Evolutionary conservation across 2,888 invertebrate species (phyloP), one percentile per base, ranked within the genome.

Genomic region (Gortyna flavago): DNA sequence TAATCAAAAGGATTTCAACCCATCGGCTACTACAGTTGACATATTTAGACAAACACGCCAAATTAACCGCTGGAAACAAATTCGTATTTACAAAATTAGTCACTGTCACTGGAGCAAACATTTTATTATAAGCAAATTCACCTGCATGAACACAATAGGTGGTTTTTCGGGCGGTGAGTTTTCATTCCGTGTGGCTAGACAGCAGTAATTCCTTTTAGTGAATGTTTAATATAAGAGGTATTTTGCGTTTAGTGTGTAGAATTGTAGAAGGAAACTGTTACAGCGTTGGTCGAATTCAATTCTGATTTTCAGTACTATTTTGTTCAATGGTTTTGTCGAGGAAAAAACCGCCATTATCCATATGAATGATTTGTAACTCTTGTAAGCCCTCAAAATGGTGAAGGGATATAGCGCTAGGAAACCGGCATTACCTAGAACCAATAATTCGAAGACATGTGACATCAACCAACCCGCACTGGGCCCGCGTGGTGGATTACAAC

Each of bases 181-280:
- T 79, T 85, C 86, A 57, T 89, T 86, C 83, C 84, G 79, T 84
- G 85, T 87, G 88, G 88, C 59, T 85, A 74, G 71, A 83, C 85
- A 76, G 7, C 16, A 66, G 83, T 78, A 79, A 88, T 88, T 86
- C 79, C 79, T 81, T 87, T 84, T 70, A 81, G 59, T 62, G 72
- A 71, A 82, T 82, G 79, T 84, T 83, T 78, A 78, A 85, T 83
- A 51, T 68, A 73, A 25, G 67, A 72, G 62, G 65, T 48, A 57
- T 81, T 85, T 73, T 29, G 29, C 59, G 57, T 72, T 72, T 69
- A 54, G 51, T 35, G 18, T 16, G 29, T 35, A 16, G 57, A 61
- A 29, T 29, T 62, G 70, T 62, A 29, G 13, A 13, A 68, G 21
- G 21, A 16, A 32, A 79, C 18, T 41, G 57, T 38, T 59, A 18